phyloP scores from a whole-genome alignment of 2,888 invertebrate genomes.

The Idaea straminata region DNA sequence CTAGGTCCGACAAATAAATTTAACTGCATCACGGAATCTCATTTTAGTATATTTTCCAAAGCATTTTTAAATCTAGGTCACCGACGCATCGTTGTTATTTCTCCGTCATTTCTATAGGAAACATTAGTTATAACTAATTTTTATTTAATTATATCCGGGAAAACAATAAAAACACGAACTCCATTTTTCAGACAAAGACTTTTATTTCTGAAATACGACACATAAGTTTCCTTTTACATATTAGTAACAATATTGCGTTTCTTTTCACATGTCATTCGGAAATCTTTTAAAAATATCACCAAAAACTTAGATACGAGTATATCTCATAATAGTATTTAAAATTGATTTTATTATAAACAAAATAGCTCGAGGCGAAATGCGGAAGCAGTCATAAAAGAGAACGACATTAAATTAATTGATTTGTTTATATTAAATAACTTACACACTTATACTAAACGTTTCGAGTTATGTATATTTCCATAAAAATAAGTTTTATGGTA shows the following conservation, averaged over 20 bases:
- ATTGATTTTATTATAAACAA: background rate
- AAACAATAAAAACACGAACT: too few species aligned
- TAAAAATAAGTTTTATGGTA: conserved; percentile 5
- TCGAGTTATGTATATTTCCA: background rate
- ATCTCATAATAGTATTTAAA: background rate
- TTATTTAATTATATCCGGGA: too few species aligned
- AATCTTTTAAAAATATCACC: background rate
- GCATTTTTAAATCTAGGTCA: too few species aligned
- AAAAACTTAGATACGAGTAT: background rate
- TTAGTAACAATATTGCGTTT: background rate
- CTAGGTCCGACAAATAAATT: too few species aligned
- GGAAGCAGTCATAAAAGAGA: background rate
- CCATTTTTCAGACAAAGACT: too few species aligned
- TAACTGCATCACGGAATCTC: too few species aligned
- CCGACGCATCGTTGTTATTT: too few species aligned
- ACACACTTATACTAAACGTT: background rate
- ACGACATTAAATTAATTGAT: conserved; percentile 1
- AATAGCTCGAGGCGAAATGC: background rate
- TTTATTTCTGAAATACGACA: too few species aligned
- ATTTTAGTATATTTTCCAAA: too few species aligned
- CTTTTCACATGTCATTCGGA: background rate
- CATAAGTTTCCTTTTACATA: too few species aligned
- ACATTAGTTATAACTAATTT: too few species aligned
- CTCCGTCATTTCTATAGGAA: too few species aligned
- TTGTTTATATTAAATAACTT: background rate